phyloP scores from a whole-genome alignment of 2,797 vertebrate genomes.

The Loris lydekkerianus region DNA sequence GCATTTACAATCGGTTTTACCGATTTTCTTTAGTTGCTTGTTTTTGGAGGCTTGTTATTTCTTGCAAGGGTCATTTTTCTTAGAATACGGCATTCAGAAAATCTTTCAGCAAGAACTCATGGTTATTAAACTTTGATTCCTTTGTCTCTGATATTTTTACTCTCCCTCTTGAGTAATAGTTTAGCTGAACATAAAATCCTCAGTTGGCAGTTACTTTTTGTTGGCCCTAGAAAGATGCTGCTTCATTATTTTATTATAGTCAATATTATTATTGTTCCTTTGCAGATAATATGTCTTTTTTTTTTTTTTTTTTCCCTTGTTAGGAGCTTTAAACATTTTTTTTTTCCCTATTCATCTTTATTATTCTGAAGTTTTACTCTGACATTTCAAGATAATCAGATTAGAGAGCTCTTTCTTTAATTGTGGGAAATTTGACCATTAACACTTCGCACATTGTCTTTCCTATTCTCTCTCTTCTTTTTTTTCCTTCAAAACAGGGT shows the following conservation, averaged over 20 bases:
- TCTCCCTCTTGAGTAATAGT: neutral
- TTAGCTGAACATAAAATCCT: constrained; percentile 32
- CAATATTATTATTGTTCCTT: neutral
- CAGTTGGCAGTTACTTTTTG: neutral
- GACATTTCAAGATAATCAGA: constrained; percentile 22
- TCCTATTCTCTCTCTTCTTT: neutral
- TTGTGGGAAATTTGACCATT: constrained; percentile 34
- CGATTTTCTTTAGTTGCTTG: neutral
- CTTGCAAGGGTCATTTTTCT: constrained; percentile 47
- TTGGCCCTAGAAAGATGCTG: neutral
- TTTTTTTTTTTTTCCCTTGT: neutral
- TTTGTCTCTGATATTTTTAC: neutral
- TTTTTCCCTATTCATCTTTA: neutral
- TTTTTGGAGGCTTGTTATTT: neutral
- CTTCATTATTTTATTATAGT: neutral
- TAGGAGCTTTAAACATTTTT: constrained; percentile 7
- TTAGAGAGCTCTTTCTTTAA: constrained; percentile 27
- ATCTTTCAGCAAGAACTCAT: neutral
- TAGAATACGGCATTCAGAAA: neutral
- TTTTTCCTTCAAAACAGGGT: neutral
- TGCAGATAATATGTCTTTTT: neutral
- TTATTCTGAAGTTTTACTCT: constrained; percentile 7
- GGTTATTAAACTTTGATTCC: neutral
- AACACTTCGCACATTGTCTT: neutral
- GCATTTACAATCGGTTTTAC: neutral